Base-by-base conservation (phyloP, 2,888 invertebrate genomes). In the Ornithoptera alexandrae region DNA sequence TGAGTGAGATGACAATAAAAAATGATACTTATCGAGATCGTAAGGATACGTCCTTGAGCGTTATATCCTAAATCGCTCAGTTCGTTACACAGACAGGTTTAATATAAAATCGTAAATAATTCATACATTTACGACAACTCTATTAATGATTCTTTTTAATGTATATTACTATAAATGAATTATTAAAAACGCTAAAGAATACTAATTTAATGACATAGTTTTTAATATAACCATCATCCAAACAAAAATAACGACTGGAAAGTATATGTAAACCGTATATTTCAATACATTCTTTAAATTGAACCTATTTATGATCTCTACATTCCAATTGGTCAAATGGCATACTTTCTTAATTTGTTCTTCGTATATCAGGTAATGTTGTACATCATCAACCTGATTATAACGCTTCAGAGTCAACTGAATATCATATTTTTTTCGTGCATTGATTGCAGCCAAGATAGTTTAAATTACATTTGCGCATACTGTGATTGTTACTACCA, bases 21-120 rank as follows among this genome's bases (percentile, higher is more conserved):
- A 86, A 81, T 65, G 77, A 76, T 59, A 81, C 81, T 56, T 68
- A 73, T 24, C 89, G 85, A 80, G 86, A 87, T 65, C 69, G 78
- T 12, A 90, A 88, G 76, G 89, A 90, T 78, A 88, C 85, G 42
- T 80, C 88, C n/a, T 74, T 88, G 56, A 89, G 78, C 72, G 85
- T 85, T 63, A 76, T 75, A 65, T 76, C 76, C 36, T 75, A 73
- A 74, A 50, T 46, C 71, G 53, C 20, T 46, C 65, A 78, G 79
- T 72, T 84, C 81, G 76, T 72, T 68, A 50, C 71, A 62, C 22
- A 12, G 20, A 46, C 69, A 50, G 57, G 42, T 58, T 53, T 30
- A 67, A 67, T 22, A 62, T 42, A 18, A n/a, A 18, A 3, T 30
- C 46, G 46, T 62, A 39, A 68, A 57, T 18, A 53, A 63, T 42